Evolutionary conservation across 2,113 vertebrate species (phyloP), one percentile per base, ranked within the genome.

Genomic region (Nyctibius bracteatus): DNA sequence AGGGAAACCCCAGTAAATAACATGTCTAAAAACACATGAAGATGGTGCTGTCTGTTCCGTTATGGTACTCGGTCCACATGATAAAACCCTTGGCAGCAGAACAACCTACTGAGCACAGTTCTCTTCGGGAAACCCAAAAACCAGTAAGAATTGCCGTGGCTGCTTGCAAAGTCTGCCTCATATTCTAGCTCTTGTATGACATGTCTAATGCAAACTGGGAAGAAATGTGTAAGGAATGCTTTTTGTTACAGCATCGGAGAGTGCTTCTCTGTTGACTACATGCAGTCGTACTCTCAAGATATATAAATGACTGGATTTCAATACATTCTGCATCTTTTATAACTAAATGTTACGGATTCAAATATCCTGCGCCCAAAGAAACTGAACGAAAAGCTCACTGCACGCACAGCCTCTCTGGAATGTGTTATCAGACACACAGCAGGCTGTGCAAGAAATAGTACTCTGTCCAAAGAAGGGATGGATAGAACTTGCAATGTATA

Each of bases 1-100:
- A 98, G 97, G 98, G 97, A 98, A 98, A 97, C 97, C 98, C 98
- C 97, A 97, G 97, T 97, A 98, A 98, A 97, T 98, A 98, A 98
- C 90, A 97, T 63, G 94, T 96, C 93, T 96, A 92, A 95, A 97
- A 96, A 97, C 93, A 97, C 95, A 98, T 37, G 92, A 95, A 97
- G 97, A 97, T 95, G 96, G 96, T 95, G 88, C 30, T 97, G 96
- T 97, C 96, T 96, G 85, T 92, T 97, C 92, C 46, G 92, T 93
- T 97, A 91, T 39, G 89, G 83, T 59, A 17, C 51, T 95, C 30
- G 33, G 91, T 92, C 94, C 88, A 80, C 97, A 98, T 92, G 95
- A 97, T 96, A 96, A 98, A 97, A 87, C 91, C 91, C 94, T 83
- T 97, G 96, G 97, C 96, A 93, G 79, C 74, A 88, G 58, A 81